Base-by-base conservation (phyloP, 1,140 invertebrate genomes). In the Aporrectodea caliginosa region DNA sequence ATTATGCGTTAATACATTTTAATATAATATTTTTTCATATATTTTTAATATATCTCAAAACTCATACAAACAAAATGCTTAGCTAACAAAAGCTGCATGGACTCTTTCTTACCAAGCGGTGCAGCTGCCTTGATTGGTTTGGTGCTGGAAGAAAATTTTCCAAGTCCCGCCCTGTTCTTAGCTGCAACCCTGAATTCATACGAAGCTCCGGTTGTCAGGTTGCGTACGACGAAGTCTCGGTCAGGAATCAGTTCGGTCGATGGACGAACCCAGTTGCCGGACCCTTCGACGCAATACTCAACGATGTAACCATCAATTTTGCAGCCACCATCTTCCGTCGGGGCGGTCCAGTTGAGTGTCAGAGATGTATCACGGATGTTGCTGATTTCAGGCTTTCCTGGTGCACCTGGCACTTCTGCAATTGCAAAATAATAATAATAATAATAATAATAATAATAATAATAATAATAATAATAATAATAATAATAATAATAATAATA, bases 101-200 rank as follows among this genome's bases (percentile, higher is more conserved):
- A n/a, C n/a, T n/a, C n/a, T 35, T 32, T 58, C 88, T 94, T 72
- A 82, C 78, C 73, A n/a, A 80, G n/a, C 43, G 74, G 79, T 27
- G 2, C 96, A 96, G 94, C 96, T 77, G 73, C 71, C 69, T 74
- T 78, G 1, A 78, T 29, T 0, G 80, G 32, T 16, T 58, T 74
- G 31, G 58, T 72, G 34, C 35, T 78, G 6, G 79, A 30, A 74
- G 80, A 78, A 34, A 91, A 98, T n/a, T 93, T 92, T 34, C 96
- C 95, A 87, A 96, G 94, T 0, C 95, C 96, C 27, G 95, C 96
- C 58, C 94, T 94, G 88, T 97, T 98, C 16, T 95, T 88, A 31
- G 95, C 96, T 1, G 94, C 92, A 0, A 97, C 95, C 76, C 96
- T 91, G 91, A 98, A 98, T 86, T 98, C 96, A 84, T 98, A 98